Percentiles rank a stretch among this genome's conserved stretches.
These are phyloP conservation scores for Plutomurus gul DNA, from an alignment of 1,140 invertebrate genomes.

Conservation along the genomic window DNA sequence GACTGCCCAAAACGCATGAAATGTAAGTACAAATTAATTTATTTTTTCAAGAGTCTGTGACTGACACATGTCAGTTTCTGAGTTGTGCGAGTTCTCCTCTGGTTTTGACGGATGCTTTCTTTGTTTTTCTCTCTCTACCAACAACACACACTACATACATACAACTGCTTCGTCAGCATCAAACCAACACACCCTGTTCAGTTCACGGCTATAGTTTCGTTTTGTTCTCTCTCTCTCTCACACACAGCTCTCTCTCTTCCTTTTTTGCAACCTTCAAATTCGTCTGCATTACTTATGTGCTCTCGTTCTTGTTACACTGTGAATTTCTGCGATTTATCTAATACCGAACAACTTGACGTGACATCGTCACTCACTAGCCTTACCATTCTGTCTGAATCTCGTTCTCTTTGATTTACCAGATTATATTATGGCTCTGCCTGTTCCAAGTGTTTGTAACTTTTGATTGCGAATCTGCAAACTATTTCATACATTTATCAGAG, in stretches of 20 bases:
- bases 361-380: background rate
- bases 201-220: background rate
- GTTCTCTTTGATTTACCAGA: no score
- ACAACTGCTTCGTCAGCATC: conserved; percentile 17
- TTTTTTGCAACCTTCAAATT: conserved; percentile 27
- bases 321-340: conserved; percentile 14
- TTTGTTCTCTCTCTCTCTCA: no score
- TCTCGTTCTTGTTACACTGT: conserved; percentile 10
- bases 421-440: no score
- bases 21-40: conserved; percentile 62
- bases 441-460: no score
- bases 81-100: conserved; percentile 37
- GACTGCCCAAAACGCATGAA: conserved; percentile 68
- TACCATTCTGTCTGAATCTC: no score
- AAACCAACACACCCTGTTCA: background rate
- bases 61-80: conserved; percentile 51
- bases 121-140: background rate
- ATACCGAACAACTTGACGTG: conserved; percentile 14
- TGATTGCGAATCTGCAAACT: no score
- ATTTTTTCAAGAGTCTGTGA: conserved; percentile 47
- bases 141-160: background rate
- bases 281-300: background rate
- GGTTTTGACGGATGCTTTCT: conserved; percentile 42
- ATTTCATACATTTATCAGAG: no score
- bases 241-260: no score